Percentiles rank a stretch among this genome's conserved stretches.
phyloP scores from a whole-genome alignment of 2,113 vertebrate species.

The Tautogolabrus adspersus region DNA sequence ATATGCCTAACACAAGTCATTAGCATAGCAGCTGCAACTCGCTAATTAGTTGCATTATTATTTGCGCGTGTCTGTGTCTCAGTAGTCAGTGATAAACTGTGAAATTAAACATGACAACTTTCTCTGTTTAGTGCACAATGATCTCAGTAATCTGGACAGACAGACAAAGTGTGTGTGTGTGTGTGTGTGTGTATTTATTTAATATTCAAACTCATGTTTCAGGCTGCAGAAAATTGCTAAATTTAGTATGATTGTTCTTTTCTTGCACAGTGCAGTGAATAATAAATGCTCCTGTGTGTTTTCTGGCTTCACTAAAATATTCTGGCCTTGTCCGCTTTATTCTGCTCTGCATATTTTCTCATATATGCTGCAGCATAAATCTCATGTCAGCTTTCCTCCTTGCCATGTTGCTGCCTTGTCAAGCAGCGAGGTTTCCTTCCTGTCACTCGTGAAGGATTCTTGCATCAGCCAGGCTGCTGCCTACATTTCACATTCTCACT shows the following conservation, averaged over 20 bases:
- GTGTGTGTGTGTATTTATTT: conserved; percentile 1
- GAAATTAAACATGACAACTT: conserved; percentile 66
- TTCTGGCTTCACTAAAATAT: conserved; percentile 10
- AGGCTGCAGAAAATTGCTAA: conserved; percentile 8
- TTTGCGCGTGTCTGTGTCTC: conserved; percentile 49
- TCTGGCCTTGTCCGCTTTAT: conserved; percentile 10
- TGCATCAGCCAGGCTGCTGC: conserved; percentile 59
- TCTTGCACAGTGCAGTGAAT: not conserved
- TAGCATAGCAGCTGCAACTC: conserved; percentile 66
- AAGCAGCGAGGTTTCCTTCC: conserved; percentile 52
- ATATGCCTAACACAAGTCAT: conserved; percentile 67
- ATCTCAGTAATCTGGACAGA: conserved; percentile 47
- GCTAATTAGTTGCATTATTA: conserved; percentile 69
- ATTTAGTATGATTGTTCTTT: not conserved
- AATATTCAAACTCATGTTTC: conserved; percentile 14
- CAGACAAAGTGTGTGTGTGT: conserved; percentile 1
- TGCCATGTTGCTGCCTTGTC: conserved; percentile 49
- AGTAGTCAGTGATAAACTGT: conserved; percentile 63
- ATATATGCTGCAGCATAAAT: conserved; percentile 41
- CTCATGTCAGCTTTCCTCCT: conserved; percentile 57
- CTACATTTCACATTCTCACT: conserved; percentile 55
- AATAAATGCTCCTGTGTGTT: conserved; percentile 29
- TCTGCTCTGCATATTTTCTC: conserved; percentile 25
- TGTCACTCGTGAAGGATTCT: conserved; percentile 53
- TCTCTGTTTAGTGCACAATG: conserved; percentile 31